Evolutionary conservation across 2,797 vertebrate species (phyloP).

Genomic region (Morelia viridis): DNA sequence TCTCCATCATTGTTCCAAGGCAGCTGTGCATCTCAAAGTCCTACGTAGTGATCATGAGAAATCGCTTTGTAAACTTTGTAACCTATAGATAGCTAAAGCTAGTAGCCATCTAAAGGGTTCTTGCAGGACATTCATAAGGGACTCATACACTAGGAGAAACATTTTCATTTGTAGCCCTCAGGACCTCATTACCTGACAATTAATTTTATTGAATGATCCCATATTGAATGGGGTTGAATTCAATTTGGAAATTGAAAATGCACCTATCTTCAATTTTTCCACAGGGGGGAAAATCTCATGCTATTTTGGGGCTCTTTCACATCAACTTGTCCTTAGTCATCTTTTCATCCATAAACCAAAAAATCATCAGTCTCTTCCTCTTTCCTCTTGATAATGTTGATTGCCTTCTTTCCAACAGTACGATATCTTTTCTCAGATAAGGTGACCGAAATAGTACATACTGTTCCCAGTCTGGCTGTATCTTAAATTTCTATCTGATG

Average conservation of each 20-base stretch:
- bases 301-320: neutral
- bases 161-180: neutral
- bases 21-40: no score
- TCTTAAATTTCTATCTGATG: neutral
- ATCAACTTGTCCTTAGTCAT: neutral
- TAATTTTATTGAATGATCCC: neutral
- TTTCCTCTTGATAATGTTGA: neutral
- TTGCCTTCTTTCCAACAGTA: neutral
- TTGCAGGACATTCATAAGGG: neutral
- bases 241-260: neutral
- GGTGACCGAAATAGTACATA: neutral
- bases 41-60: no score
- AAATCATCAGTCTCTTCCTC: neutral
- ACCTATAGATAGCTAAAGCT: neutral
- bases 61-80: no score
- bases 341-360: neutral
- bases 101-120: neutral
- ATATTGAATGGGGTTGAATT: no score
- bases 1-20: no score
- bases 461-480: neutral
- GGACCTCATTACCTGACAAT: neutral
- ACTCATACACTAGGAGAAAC: neutral
- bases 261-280: neutral
- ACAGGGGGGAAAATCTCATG: neutral
- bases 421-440: neutral